These are phyloP conservation scores for Grantiella picta DNA, from an alignment of 2,113 vertebrate species.

Conservation along the genomic window DNA sequence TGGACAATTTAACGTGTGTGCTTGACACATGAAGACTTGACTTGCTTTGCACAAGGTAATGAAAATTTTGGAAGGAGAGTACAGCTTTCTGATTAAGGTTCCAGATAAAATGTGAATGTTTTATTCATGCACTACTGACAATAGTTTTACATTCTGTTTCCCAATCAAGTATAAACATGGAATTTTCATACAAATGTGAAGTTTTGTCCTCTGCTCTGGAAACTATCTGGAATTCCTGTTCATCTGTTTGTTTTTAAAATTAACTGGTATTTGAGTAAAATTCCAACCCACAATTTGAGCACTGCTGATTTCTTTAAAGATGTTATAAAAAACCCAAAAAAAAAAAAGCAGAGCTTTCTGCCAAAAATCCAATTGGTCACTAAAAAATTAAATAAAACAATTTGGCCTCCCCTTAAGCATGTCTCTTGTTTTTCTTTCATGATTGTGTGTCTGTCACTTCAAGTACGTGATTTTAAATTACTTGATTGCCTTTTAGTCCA, in stretches of 20 bases:
- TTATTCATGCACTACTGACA: constrained; percentile 73
- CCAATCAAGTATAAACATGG: constrained; percentile 57
- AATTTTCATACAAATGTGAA: constrained; percentile 64
- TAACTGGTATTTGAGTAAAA: constrained; percentile 50
- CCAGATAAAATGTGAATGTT: constrained; percentile 76
- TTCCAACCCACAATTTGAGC: constrained; percentile 53
- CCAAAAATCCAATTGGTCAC: constrained; percentile 63
- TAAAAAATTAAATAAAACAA: constrained; percentile 78
- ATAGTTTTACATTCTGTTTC: constrained; percentile 59
- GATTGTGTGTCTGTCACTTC: background rate
- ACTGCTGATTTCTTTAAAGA: constrained; percentile 8
- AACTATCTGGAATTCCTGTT: constrained; percentile 55
- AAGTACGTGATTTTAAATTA: background rate
- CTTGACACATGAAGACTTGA: constrained; percentile 74
- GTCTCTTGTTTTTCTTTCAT: constrained; percentile 53
- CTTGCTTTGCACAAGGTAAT: constrained; percentile 83
- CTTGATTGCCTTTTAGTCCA: background rate
- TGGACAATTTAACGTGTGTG: constrained; percentile 70
- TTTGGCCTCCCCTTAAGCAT: constrained; percentile 74
- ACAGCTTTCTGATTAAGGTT: constrained; percentile 63
- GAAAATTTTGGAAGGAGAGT: constrained; percentile 64
- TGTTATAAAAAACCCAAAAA: background rate
- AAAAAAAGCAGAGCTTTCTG: constrained; percentile 40
- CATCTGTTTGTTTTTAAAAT: constrained; percentile 41
- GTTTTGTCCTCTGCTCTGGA: constrained; percentile 65